phyloP scores from a whole-genome alignment of 2,797 vertebrate species.

The Mergus octosetaceus region DNA sequence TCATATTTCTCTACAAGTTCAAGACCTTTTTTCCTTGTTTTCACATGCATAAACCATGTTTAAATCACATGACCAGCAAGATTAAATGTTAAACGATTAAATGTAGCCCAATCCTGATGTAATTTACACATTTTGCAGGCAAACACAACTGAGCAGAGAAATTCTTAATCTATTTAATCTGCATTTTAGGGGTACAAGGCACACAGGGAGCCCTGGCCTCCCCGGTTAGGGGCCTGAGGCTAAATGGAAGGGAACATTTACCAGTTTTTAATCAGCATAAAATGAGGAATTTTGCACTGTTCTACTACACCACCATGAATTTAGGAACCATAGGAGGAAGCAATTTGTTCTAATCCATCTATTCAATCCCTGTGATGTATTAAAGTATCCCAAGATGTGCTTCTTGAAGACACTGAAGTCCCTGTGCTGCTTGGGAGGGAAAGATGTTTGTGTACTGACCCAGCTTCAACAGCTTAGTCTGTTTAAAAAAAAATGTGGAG shows the following conservation, averaged over 20 bases:
- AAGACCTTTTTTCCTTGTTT: not conserved
- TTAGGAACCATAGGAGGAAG: not conserved
- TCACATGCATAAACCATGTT: not conserved
- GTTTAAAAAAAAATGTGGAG: not conserved
- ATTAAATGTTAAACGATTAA: not conserved
- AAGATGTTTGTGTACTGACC: accelerated
- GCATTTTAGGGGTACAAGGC: not conserved
- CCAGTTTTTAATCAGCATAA: not conserved
- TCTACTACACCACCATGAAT: not conserved
- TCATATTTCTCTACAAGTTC: not conserved
- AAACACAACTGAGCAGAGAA: not conserved
- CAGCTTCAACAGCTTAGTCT: not conserved
- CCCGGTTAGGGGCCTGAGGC: not conserved
- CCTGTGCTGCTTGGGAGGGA: not conserved
- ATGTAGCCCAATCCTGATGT: not conserved
- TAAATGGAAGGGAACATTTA: not conserved
- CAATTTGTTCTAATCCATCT: not conserved
- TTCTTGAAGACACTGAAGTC: not conserved
- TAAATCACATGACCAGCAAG: not conserved
- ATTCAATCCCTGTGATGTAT: not conserved
- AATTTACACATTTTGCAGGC: not conserved
- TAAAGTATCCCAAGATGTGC: not conserved
- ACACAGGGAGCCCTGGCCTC: not conserved
- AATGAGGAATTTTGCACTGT: not conserved
- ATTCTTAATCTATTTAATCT: not conserved